Evolutionary conservation across 2,888 invertebrate genomes (phyloP).

Genomic region (Rhabditoides inermis): DNA sequence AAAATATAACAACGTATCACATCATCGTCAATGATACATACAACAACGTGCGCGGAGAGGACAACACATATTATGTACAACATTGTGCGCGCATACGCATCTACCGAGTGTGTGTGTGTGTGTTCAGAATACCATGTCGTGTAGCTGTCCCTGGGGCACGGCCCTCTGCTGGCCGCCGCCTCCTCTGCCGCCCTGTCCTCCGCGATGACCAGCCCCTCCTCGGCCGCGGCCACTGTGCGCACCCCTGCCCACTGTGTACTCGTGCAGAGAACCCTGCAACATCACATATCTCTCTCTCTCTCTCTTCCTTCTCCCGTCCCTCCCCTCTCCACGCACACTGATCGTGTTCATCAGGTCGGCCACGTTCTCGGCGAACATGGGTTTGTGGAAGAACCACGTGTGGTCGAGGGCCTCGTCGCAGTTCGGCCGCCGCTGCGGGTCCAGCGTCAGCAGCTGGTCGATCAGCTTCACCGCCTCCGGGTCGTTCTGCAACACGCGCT

Average conservation of each 20-base stretch:
- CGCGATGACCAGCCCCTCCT: no score
- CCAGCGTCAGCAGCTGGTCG: conserved; percentile 80
- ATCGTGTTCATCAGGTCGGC: conserved; percentile 37
- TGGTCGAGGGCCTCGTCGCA: conserved; percentile 81
- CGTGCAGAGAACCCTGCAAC: conserved; percentile 36
- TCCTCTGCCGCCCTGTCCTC: conserved; percentile 5
- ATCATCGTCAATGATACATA: no score
- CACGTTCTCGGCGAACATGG: conserved; percentile 67
- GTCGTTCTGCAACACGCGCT: no score
- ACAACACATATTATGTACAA: no score
- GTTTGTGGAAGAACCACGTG: conserved; percentile 96
- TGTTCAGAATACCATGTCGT: conserved; percentile 25
- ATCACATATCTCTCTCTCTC: no score
- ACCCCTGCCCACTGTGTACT: conserved; percentile 45
- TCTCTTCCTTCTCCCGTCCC: no score
- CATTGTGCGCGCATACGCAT: no score
- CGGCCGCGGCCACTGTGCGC: no score
- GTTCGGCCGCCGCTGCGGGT: conserved; percentile 78
- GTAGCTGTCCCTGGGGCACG: conserved; percentile 24
- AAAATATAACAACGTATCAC: no score
- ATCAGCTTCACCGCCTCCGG: conserved; percentile 74
- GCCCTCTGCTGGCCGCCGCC: conserved; percentile 3
- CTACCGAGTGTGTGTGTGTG: no score
- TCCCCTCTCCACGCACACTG: no score
- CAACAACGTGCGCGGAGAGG: no score